Evolutionary conservation across 2,888 invertebrate species (phyloP).

Genomic region (Lottia scabra): DNA sequence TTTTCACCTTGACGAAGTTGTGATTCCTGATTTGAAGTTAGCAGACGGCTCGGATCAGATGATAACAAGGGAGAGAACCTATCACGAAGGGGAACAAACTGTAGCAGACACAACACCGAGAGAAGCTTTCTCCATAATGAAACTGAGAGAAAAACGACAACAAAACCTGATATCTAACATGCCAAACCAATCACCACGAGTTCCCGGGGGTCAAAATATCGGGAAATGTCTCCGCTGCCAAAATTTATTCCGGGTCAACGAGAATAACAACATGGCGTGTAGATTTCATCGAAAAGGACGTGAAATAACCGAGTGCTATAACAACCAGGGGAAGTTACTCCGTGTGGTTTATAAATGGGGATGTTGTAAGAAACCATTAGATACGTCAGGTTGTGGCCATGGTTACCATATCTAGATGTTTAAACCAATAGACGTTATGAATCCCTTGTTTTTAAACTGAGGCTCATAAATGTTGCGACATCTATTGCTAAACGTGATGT

Average conservation of each 20-base stretch:
- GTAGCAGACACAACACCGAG: background rate
- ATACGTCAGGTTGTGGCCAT: slow-evolving; percentile 52
- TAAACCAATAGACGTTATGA: too few relatives aligned
- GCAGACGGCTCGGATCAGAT: background rate
- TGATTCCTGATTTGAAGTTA: slow-evolving; percentile 18
- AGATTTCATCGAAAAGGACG: slow-evolving; percentile 55
- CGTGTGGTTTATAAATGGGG: slow-evolving; percentile 57
- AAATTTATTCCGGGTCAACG: slow-evolving; percentile 47
- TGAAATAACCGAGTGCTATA: slow-evolving; percentile 54
- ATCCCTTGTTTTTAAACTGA: too few relatives aligned
- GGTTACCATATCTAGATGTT: slow-evolving; percentile 47
- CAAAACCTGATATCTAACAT: background rate
- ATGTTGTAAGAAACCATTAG: slow-evolving; percentile 54
- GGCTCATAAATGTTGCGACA: too few relatives aligned
- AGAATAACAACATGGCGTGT: slow-evolving; percentile 54
- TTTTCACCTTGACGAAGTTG: slow-evolving; percentile 48
- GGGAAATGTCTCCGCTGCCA: slow-evolving; percentile 58
- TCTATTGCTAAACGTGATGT: too few relatives aligned
- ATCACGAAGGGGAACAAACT: slow-evolving; percentile 49
- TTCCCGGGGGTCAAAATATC: slow-evolving; percentile 26
- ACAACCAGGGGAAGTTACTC: slow-evolving; percentile 43
- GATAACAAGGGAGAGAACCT: slow-evolving; percentile 39
- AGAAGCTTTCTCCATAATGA: slow-evolving; percentile 28
- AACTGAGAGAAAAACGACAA: slow-evolving; percentile 29
- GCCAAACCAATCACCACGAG: slow-evolving; percentile 17